Percentiles rank a stretch among this genome's conserved stretches.
Conservation (phyloP, 2,888 invertebrate species). For the Agrotis clavis region DNA sequence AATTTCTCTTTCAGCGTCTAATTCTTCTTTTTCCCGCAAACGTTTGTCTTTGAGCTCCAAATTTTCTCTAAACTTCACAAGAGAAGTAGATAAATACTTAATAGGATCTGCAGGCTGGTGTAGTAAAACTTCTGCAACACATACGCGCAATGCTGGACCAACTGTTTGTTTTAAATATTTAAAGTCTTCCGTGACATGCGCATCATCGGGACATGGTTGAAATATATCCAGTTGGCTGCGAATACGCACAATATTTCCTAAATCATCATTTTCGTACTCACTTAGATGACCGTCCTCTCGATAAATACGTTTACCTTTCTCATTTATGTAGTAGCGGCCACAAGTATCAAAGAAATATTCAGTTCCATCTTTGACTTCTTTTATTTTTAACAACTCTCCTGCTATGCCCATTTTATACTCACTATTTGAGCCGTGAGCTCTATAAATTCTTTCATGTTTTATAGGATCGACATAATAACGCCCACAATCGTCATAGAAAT, state of each 20-base stretch:
- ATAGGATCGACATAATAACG: constrained; percentile 81
- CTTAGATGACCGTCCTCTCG: constrained; percentile 81
- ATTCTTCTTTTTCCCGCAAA: constrained; percentile 78
- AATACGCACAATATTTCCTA: constrained; percentile 87
- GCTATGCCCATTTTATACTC: constrained; percentile 87
- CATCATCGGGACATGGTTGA: constrained; percentile 82
- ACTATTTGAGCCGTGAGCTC: constrained; percentile 82
- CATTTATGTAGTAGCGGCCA: constrained; percentile 85
- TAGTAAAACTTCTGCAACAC: constrained; percentile 83
- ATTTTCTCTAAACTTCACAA: constrained; percentile 84
- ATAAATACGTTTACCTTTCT: constrained; percentile 85
- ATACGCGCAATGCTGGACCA: constrained; percentile 82
- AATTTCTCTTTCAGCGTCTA: constrained; percentile 80
- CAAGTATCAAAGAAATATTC: constrained; percentile 85
- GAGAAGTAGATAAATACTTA: constrained; percentile 79
- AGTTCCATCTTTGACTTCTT: constrained; percentile 81
- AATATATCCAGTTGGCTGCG: constrained; percentile 82
- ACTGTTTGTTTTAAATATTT: constrained; percentile 83
- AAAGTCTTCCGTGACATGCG: constrained; percentile 85
- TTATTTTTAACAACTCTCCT: constrained; percentile 82
- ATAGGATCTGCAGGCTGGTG: constrained; percentile 87
- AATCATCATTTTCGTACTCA: constrained; percentile 88
- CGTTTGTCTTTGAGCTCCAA: constrained; percentile 80
- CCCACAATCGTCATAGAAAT: constrained; percentile 87
- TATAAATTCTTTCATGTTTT: constrained; percentile 83